Base-by-base conservation (phyloP, 2,797 vertebrate genomes). In the Periparus ater region DNA sequence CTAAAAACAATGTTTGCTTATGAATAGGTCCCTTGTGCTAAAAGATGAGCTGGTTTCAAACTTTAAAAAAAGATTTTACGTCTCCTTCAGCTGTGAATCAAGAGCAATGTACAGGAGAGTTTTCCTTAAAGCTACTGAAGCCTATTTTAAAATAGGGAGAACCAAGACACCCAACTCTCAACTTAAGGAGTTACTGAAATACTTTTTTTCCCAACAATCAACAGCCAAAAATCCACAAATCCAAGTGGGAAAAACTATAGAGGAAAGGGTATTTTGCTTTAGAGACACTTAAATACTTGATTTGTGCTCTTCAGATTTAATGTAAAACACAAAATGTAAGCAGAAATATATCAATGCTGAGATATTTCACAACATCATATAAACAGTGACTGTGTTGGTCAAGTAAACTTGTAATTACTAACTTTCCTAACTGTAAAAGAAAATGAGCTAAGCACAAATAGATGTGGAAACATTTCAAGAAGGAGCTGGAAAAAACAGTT, bases 141-240 rank as follows among this genome's bases (percentile, higher is more conserved):
- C 7, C 54, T 42, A 12, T 40, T n/a, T 84, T 57, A 36, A 78
- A 88, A 14, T n/a, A 13, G 7, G 8, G 14, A 84, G 15, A 82
- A 50, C 7, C 3, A 1, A 55, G 44, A 68, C 19, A 21, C 3
- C 16, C 10, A 29, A 34, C 30, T 63, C 78, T 63, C 7, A 0
- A 9, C 66, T 88, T 79, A 61, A 66, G 22, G 44, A 83, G 32
- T 48, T 78, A 57, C 80, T 12, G 8, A 88, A 84, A 72, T 61
- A 38, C 29, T n/a, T 66, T 38, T 76, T 84, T 67, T 11, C 36
- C 25, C 45, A 53, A 50, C 13, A 77, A 75, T 86, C 42, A 73
- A 8, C 71, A 60, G 21, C 57, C 68, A 78, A 84, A 92, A 86
- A 73, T 71, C 58, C 40, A 78, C 58, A 78, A 82, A 88, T 76